A percentile compares a stretch with the other conserved stretches of the same genome.
phyloP scores from a whole-genome alignment of 2,797 vertebrate genomes.

The Rhinoraja longicauda region DNA sequence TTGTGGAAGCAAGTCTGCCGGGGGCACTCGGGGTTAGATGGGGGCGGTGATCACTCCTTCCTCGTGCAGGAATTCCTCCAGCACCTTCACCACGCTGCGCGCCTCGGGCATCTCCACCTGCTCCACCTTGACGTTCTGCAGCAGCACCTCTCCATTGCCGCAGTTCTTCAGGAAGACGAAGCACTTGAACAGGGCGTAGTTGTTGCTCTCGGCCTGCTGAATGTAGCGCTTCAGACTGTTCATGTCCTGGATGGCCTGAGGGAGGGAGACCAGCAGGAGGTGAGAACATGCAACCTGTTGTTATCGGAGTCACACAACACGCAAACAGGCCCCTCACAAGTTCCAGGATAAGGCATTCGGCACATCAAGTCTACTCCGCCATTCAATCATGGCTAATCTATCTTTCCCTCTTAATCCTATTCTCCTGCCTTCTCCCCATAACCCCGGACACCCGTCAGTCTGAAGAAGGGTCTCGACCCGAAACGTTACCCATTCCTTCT shows the following conservation, averaged over 20 bases:
- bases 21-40: not conserved
- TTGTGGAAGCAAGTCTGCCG: not conserved
- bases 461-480: too few species aligned
- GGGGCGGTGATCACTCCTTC: conserved; percentile 47
- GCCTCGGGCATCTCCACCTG: conserved; percentile 86
- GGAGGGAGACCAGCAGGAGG: conserved; percentile 42
- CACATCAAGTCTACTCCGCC: too few species aligned
- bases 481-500: too few species aligned
- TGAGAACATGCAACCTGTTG: not conserved
- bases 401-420: too few species aligned
- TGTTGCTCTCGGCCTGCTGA: conserved; percentile 92
- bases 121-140: conserved; percentile 84
- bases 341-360: too few species aligned
- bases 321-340: too few species aligned
- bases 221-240: conserved; percentile 95
- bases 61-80: conserved; percentile 86
- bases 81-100: conserved; percentile 78
- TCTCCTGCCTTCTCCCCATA: too few species aligned
- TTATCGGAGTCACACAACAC: too few species aligned
- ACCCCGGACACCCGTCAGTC: too few species aligned
- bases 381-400: too few species aligned
- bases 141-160: conserved; percentile 82
- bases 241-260: conserved; percentile 94
- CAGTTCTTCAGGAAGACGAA: conserved; percentile 89
- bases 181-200: conserved; percentile 92